A percentile compares a stretch with the other conserved stretches of the same genome.
Evolutionary conservation across 2,888 invertebrate genomes (phyloP).

Genomic region (Eupithecia tripunctaria): DNA sequence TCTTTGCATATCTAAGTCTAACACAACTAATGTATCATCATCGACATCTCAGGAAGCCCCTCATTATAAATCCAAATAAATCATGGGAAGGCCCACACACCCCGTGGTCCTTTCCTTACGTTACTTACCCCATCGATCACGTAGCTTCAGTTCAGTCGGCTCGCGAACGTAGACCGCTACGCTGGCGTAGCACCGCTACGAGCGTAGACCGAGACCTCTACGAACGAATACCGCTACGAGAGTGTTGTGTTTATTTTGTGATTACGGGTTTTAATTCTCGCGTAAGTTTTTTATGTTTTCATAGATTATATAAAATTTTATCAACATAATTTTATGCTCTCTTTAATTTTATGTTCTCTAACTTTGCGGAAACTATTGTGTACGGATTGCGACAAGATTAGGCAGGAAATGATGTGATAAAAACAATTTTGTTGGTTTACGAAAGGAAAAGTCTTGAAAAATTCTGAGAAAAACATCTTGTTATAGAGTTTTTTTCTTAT

Average conservation of each 20-base stretch:
- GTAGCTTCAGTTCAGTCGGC: constrained; percentile 61
- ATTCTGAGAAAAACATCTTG: neutral
- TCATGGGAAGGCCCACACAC: constrained; percentile 45
- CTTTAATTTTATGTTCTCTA: no score
- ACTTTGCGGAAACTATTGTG: neutral
- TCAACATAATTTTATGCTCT: neutral
- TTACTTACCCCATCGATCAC: constrained; percentile 58
- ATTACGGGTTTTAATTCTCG: constrained; percentile 32
- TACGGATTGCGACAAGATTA: neutral
- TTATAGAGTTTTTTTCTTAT: neutral
- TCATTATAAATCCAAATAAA: constrained; percentile 39
- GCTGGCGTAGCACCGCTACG: constrained; percentile 59
- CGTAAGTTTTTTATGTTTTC: constrained; percentile 20
- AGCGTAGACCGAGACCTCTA: constrained; percentile 58
- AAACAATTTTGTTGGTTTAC: neutral
- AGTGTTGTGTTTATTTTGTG: constrained; percentile 35
- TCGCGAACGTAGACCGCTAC: constrained; percentile 67
- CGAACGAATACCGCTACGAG: constrained; percentile 55
- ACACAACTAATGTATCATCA: no score
- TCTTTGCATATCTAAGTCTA: no score
- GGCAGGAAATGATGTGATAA: neutral
- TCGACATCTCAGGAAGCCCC: neutral
- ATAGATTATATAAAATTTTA: neutral
- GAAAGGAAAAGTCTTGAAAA: neutral
- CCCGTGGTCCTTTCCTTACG: constrained; percentile 32